Evolutionary conservation across 2,797 vertebrate species (phyloP), one percentile per base, ranked within the genome.

Genomic region (Phataginus tricuspis): DNA sequence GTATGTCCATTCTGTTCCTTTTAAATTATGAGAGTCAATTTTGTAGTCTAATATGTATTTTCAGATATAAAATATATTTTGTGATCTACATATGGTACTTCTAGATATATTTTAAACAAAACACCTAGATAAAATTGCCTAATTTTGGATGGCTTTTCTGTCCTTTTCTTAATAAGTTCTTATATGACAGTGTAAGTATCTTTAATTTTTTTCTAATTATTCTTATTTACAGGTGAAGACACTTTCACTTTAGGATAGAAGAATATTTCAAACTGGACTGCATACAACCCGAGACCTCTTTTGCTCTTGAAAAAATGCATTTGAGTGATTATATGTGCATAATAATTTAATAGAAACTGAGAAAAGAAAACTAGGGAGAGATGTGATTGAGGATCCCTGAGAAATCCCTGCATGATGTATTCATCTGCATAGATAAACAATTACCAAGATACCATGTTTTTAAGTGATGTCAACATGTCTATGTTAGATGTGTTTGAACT

Each of bases 1-100:
- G 4, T 57, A 64, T 45, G n/a, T 93, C 61, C 88, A 1, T 23
- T 68, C 18, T 94, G 19, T 10, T 90, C 23, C 68, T 95, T 88
- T 95, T 61, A 85, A 96, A 83, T 92, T 91, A 90, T 55, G 37
- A 74, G 29, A 71, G 29, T 92, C 84, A 83, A 39, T 3, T 21
- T 88, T 66, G 3, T 51, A 69, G 19, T 45, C 7, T 55, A 51
- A 74, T 12, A 37, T 53, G 23, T 51, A 7, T 78, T 94, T 63
- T 42, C 19, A 75, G 39, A 66, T 34, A 63, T 21, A 61, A 85
- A 94, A 90, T 23, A 27, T 7, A 66, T 61, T 69, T 93, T 85
- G 21, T 57, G 29, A 85, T 49, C 6, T 49, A 71, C 77, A 66
- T 49, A 9, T 37, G 77, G 27, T 84, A 25, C 85, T 68, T 71